Evolutionary conservation across 2,113 vertebrate species (phyloP), one percentile per base, ranked within the genome.

Genomic region (Dendrocopos noguchii): DNA sequence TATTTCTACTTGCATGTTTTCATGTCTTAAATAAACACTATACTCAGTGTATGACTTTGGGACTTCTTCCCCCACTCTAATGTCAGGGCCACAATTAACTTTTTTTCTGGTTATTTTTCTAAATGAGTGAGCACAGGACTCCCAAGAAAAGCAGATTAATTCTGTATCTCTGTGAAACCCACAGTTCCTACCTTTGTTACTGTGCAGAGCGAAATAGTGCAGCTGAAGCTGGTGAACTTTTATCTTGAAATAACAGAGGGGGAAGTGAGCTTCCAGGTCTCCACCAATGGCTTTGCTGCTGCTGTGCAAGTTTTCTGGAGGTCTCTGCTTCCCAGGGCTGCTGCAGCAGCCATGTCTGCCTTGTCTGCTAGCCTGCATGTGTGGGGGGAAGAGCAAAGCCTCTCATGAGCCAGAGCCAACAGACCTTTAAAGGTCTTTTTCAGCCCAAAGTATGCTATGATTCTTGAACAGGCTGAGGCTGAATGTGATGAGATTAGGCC

Each of bases 361-460:
- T 4, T 4, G 25, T 15, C 29, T 5, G 63, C 11, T 3, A 3
- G 28, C 47, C 17, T 25, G 1, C n/a, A 0, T 6, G 31, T 13
- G 44, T 64, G 15, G 66, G 0, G 39, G 27, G 27, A 4, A 4
- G 5, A 29, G 9, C 19, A 7, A 9, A 27, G 66, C 42, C 4
- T 3, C 39, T 2, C 12, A 4, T 0, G 1, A 19, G 18, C 20
- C 15, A 0, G 9, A 29, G 24, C 42, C 3, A 6, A 0, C 19
- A 24, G 20, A 17, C 42, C 66, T 50, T 34, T 50, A 50, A 7
- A 17, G 16, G 46, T 33, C 22, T n/a, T n/a, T 34, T 22, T 14
- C 66, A 50, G 24, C 22, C 66, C n/a, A 17, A 50, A 70, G 66
- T 15, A 18, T 25, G 33, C n/a, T 7, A 0, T 7, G 3, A 18